Base-by-base conservation (phyloP, 1,140 invertebrate genomes). In the Nasonia longicornis region DNA sequence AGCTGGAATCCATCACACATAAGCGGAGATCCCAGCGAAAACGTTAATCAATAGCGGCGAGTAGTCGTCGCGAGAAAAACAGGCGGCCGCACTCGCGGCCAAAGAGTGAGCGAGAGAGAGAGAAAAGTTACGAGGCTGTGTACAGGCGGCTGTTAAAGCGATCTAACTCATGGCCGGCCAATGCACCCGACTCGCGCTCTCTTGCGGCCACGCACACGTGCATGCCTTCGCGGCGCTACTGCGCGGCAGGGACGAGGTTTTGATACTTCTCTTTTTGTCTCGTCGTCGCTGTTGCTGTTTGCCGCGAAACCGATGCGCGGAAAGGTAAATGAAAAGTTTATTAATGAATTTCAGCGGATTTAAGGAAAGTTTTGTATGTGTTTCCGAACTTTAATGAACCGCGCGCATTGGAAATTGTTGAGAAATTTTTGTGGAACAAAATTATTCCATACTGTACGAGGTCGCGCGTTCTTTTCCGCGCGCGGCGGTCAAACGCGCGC, bases 131-230 rank as follows among this genome's bases (percentile, higher is more conserved):
- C 87, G 88, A 89, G 87, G 87, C 86, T 89, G 87, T 89, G 88
- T 87, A 88, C 88, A 86, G 83, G 82, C 86, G 85, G 86, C 84
- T 84, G 85, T 87, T 85, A 84, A 86, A 87, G 83, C 87, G 87
- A 88, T 88, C 87, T 89, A 89, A 89, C 88, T 87, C 88, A 89
- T 87, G 88, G 88, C 83, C 88, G 87, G 86, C 84, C 87, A 87
- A 87, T 88, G 87, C 88, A 87, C 88, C 82, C 88, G 83, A 77
- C 80, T 82, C 83, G 35, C 83, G 35, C 71, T 22, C 64, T 67
- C 29, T 67, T 67, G 29, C 26, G 64, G 64, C 64, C 64, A 67
- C 22, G 64, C 29, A 67, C 31, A 67, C 29, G 14, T 67, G 29
- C 64, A 67, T 82, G 84, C 84, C 75, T 22, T 66, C 12, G 14